Evolutionary conservation across 2,888 invertebrate genomes (phyloP).

Genomic region (Philereme vetulata): DNA sequence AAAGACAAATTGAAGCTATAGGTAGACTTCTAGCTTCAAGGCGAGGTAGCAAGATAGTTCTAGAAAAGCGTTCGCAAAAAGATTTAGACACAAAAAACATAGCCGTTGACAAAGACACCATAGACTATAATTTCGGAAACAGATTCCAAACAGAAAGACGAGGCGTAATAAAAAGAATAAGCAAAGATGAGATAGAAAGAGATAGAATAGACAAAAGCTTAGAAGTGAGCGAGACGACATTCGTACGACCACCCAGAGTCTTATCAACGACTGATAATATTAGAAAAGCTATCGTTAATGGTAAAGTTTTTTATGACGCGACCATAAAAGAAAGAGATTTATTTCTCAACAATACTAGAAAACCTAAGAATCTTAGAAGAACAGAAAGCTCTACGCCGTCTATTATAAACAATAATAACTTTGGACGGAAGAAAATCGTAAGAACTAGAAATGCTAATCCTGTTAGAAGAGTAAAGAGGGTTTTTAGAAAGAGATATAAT

Average conservation of each 20-base stretch:
- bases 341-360: slow-evolving; percentile 57
- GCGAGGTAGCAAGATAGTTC: slow-evolving; percentile 64
- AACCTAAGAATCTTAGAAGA: slow-evolving; percentile 45
- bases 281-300: slow-evolving; percentile 73
- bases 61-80: slow-evolving; percentile 73
- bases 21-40: slow-evolving; percentile 72
- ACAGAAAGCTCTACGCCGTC: slow-evolving; percentile 39
- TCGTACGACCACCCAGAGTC: slow-evolving; percentile 71
- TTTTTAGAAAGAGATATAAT: slow-evolving; percentile 76
- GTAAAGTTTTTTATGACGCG: slow-evolving; percentile 78
- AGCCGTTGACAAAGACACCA: slow-evolving; percentile 64
- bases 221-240: slow-evolving; percentile 77
- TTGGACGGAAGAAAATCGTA: slow-evolving; percentile 59
- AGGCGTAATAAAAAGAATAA: slow-evolving; percentile 69
- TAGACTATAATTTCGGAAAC: slow-evolving; percentile 71
- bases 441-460: slow-evolving; percentile 68
- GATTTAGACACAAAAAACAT: slow-evolving; percentile 70
- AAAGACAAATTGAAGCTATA: slow-evolving; percentile 78
- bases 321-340: slow-evolving; percentile 69
- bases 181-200: slow-evolving; percentile 73
- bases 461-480: slow-evolving; percentile 71
- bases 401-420: slow-evolving; percentile 36
- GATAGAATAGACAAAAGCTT: slow-evolving; percentile 68
- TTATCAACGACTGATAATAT: slow-evolving; percentile 73
- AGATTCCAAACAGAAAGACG: slow-evolving; percentile 68